phyloP scores from a whole-genome alignment of 2,797 vertebrate genomes.

The Oreochromis grahami region DNA sequence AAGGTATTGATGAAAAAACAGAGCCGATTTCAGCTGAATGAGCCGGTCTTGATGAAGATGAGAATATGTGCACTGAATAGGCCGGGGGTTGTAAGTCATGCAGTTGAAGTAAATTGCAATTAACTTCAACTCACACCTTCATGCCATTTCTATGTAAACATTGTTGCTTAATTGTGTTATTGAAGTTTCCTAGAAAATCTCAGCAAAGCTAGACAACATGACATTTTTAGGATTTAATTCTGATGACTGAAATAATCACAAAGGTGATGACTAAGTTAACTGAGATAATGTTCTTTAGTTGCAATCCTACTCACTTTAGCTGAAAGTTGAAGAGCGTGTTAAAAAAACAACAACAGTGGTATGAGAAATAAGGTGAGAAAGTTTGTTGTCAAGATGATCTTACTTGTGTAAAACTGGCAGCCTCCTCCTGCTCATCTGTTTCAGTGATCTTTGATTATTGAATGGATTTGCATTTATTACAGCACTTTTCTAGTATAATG shows the following conservation, averaged over 20 bases:
- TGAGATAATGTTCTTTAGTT: not conserved
- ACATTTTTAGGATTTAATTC: not conserved
- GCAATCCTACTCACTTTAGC: fast-evolving
- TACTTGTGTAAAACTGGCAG: not conserved
- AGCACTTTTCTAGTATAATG: not conserved
- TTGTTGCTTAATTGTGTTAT: not conserved
- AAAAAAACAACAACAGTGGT: not conserved
- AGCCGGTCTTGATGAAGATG: not conserved
- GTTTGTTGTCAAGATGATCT: not conserved
- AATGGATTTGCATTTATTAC: not conserved
- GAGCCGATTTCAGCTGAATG: not conserved
- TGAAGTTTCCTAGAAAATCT: not conserved
- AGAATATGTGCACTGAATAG: not conserved
- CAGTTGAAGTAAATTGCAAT: not conserved
- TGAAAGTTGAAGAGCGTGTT: not conserved
- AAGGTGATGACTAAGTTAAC: not conserved
- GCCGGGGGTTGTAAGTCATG: not conserved
- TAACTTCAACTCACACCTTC: not conserved
- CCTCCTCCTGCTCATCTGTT: not conserved
- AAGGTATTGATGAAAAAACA: not conserved
- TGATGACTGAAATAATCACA: not conserved
- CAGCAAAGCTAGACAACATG: not conserved
- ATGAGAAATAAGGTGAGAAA: not conserved
- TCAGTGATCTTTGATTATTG: not conserved
- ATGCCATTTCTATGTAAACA: not conserved